Base-by-base conservation (phyloP, 1,140 invertebrate genomes). In the Diachasma alloeum region DNA sequence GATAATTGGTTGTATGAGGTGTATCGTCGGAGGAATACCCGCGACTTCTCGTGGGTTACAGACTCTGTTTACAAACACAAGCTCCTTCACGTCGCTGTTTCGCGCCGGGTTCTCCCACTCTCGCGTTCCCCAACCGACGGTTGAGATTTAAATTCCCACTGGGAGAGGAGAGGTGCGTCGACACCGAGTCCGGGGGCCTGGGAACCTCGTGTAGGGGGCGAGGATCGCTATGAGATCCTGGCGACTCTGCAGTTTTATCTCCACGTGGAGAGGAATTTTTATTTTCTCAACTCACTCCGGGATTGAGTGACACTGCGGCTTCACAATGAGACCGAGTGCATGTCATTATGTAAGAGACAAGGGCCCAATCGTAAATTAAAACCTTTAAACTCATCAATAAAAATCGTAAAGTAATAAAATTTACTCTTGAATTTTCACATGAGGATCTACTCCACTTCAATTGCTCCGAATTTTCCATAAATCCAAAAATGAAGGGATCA, bases 61-160 rank as follows among this genome's bases (percentile, higher is more conserved):
- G 9, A 22, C 9, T 63, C 22, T 83, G 81, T 84, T 85, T 85
- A 83, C 83, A 85, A 84, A 85, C 82, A 83, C 79, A 71, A 76
- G 67, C 70, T 46, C 19, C 26, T 63, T 74, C 37, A 48, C 66
- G 0, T 39, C 22, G 39, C 36, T 26, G 67, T 46, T 44, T 53
- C 63, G n/a, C 66, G 68, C 74, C 44, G 31, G 71, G 69, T 73
- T 67, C 19, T 68, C 44, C 39, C 37, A 68, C 73, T 63, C 76
- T 56, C 78, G 76, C 80, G 79, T 81, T 78, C 82, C 75, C 75
- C 74, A 75, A 76, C 81, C 78, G 86, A 87, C 86, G 80, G 86
- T 87, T 87, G 85, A 85, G 86, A 87, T 87, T 87, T 87, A 87
- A 87, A 87, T 87, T 87, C 85, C 83, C 37, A 68, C 72, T 63